Percentiles rank a stretch among this genome's conserved stretches.
Evolutionary conservation across 2,888 invertebrate species (phyloP).

Genomic region (Aricia artaxerxes): DNA sequence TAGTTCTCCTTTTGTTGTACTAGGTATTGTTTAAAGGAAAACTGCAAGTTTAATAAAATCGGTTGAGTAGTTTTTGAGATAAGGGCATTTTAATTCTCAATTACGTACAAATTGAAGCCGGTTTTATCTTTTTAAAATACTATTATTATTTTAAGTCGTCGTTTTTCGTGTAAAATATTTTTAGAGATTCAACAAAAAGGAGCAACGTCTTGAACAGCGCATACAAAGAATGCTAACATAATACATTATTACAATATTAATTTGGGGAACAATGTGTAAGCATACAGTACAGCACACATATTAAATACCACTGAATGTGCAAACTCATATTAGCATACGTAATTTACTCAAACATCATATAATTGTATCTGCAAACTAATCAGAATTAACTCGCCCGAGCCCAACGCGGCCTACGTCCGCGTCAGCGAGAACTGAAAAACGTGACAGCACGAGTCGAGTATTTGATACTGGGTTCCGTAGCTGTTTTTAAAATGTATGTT

Average conservation of each 20-base stretch:
- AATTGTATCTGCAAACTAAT: constrained; percentile 42
- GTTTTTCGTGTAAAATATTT: background rate
- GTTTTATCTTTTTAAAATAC: no score
- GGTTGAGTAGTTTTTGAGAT: no score
- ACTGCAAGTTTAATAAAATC: no score
- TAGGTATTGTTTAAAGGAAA: no score
- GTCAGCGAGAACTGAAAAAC: background rate
- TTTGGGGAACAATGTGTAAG: background rate
- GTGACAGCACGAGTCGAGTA: background rate
- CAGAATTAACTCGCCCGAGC: constrained; percentile 32
- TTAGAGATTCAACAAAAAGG: background rate
- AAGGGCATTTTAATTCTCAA: no score
- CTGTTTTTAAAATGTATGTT: background rate
- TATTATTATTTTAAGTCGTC: no score
- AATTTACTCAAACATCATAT: constrained; percentile 51
- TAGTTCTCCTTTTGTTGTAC: no score
- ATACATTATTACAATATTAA: background rate
- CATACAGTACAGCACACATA: constrained; percentile 4
- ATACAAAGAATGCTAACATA: background rate
- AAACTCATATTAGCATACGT: constrained; percentile 58
- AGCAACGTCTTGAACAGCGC: background rate
- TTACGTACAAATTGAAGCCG: no score
- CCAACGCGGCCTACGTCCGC: background rate
- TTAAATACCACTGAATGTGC: constrained; percentile 48
- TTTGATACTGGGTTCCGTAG: background rate